Evolutionary conservation across 2,888 invertebrate genomes (phyloP).

Genomic region (Tryphoninae sp.): DNA sequence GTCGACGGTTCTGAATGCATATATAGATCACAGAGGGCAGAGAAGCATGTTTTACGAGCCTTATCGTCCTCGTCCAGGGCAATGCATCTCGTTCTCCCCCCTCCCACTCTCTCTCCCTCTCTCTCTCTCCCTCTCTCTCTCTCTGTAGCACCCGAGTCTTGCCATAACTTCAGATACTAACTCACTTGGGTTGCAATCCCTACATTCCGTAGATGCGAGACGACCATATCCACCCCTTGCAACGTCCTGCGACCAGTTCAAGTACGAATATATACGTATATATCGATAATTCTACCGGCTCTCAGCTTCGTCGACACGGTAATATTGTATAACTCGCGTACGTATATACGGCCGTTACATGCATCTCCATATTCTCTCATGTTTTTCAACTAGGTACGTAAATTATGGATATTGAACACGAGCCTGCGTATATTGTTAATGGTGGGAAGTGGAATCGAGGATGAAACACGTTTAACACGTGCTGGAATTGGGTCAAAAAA

Average conservation of each 20-base stretch:
- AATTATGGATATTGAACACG: too few species aligned
- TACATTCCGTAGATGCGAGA: slow-evolving; percentile 35
- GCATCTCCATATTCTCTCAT: slow-evolving; percentile 6
- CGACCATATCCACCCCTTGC: slow-evolving; percentile 3
- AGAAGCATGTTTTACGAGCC: slow-evolving; percentile 54
- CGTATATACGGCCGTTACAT: background rate
- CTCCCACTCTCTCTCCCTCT: slow-evolving; percentile 2
- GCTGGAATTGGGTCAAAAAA: too few species aligned
- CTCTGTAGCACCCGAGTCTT: slow-evolving; percentile 34
- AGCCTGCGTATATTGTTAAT: too few species aligned
- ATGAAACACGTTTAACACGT: too few species aligned
- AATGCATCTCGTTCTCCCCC: slow-evolving; percentile 45
- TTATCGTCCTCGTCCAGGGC: slow-evolving; percentile 52
- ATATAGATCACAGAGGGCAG: slow-evolving; percentile 16
- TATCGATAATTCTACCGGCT: slow-evolving; percentile 5
- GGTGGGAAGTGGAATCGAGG: too few species aligned
- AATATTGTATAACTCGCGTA: too few species aligned
- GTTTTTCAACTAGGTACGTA: background rate
- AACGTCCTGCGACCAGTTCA: slow-evolving; percentile 4
- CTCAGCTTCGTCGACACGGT: too few species aligned
- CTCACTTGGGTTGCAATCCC: slow-evolving; percentile 41
- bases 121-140: background rate
- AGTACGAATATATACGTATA: background rate
- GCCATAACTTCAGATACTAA: slow-evolving; percentile 55
- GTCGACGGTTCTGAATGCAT: background rate